Base-by-base conservation (phyloP, 2,888 invertebrate genomes). In the Andrena flavipes region DNA sequence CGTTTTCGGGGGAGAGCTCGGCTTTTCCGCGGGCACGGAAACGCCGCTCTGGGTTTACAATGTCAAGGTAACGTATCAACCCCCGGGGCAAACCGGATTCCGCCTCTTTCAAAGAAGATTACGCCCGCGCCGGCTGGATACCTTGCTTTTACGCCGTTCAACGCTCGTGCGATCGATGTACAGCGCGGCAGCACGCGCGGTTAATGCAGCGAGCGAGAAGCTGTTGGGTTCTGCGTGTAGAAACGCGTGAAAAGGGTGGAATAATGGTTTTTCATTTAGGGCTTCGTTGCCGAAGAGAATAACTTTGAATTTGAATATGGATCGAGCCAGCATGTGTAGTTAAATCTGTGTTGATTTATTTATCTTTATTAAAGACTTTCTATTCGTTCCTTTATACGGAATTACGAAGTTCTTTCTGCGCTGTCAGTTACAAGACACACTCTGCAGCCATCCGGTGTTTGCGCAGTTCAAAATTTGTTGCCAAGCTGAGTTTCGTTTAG, bases 1-100 rank as follows among this genome's bases (percentile, higher is more conserved):
- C 94, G 96, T 98, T 87, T 98, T 98, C 94, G 98, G 98, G 0
- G 98, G 98, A 0, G 97, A 98, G 93, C 96, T 98, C 16, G 97
- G 97, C 75, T 96, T 97, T 93, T 96, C 96, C 35, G 95, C 96
- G 8, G 96, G 96, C 88, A 96, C 96, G 54, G 97, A 97, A 93
- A 97, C 97, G 0, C 98, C 98, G 35, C 95, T 98, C 51, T 98
- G 98, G 98, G 96, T 97, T 83, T 97, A 97, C 91, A 96, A 97
- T 89, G 96, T 97, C 59, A 95, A 96, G 95, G 97, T 97, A 92
- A 88, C 77, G 63, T 48, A 56, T 33, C 63, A 48, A 35, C 49
- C 64, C 68, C 30, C 48, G 1, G 10, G 16, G 54, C 54, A 8
- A 63, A 63, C 16, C 62, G 33, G 26, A 63, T 75, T 48, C 13